Base-by-base conservation (phyloP, 2,113 vertebrate species). In the Eulemur rufifrons region DNA sequence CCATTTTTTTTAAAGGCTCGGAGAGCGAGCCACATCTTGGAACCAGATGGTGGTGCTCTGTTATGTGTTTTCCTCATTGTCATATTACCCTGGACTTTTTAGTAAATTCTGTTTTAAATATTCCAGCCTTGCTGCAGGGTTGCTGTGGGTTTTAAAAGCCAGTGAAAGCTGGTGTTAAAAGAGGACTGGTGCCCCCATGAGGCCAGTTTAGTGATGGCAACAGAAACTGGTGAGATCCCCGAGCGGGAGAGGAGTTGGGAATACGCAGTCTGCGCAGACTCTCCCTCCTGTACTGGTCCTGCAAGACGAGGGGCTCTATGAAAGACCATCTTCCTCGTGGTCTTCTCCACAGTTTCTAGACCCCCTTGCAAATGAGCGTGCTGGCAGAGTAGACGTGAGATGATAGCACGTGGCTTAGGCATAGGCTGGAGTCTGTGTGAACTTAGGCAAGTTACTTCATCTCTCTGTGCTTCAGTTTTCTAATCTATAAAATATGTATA, bases 151-250 rank as follows among this genome's bases (percentile, higher is more conserved):
- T 45, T 86, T 54, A 47, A 80, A 93, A 68, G 56, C 18, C 6
- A 27, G 13, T 76, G 32, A 74, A 90, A 68, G 34, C 73, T 2
- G 20, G 37, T 37, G 71, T 89, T 80, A 21, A 87, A 91, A 73
- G 69, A 50, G 25, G 54, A 95, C 42, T 74, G 86, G 80, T 89
- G 92, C 74, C 85, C 56, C 71, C 61, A n/a, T 27, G 80, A 97
- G 92, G 89, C 61, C 68, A 82, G 52, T 9, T 83, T 14, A 6
- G 37, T 12, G 39, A 81, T 34, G 76, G 56, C 76, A 54, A 34
- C 45, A 9, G 13, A 39, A 71, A 59, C 25, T 23, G 4, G 42
- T 21, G 52, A 63, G 8, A 5, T 25, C 32, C 21, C 37, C 34
- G 0, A 12, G 23, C n/a, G 29, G 32, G 15, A 68, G 9, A 23